Percentiles rank a stretch among this genome's conserved stretches.
Evolutionary conservation across 2,113 vertebrate species (phyloP).

Genomic region (Percopsis transmontana): DNA sequence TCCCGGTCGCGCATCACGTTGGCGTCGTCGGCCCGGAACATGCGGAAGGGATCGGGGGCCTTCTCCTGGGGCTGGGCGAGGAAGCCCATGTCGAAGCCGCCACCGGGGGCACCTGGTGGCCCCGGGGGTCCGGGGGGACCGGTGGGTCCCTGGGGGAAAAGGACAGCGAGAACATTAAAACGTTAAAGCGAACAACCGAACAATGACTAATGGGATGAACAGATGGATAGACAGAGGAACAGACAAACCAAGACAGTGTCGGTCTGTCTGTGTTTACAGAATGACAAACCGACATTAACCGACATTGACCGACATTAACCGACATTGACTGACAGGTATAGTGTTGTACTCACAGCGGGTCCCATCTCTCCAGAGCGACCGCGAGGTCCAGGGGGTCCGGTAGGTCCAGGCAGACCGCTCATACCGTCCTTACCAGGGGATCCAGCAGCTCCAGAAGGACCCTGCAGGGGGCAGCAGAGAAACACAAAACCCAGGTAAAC

Average conservation of each 20-base stretch:
- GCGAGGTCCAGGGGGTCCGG: conserved; percentile 93
- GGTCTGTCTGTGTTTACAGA: too few relatives aligned
- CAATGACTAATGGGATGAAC: too few relatives aligned
- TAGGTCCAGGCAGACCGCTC: conserved; percentile 91
- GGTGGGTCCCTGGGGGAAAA: conserved; percentile 83
- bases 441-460: conserved; percentile 87
- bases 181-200: background rate
- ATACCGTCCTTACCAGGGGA: conserved; percentile 92
- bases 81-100: conserved; percentile 94
- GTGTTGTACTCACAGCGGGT: conserved; percentile 82
- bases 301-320: too few relatives aligned
- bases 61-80: conserved; percentile 94
- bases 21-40: conserved; percentile 92
- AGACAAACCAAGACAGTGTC: background rate
- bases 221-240: background rate
- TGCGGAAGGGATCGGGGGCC: conserved; percentile 86
- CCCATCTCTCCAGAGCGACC: conserved; percentile 94
- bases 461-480: conserved; percentile 69
- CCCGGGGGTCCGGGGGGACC: conserved; percentile 90
- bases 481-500: too few relatives aligned
- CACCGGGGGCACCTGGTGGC: conserved; percentile 89
- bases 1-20: conserved; percentile 95
- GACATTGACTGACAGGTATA: background rate
- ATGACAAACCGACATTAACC: too few relatives aligned
- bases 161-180: background rate